These are phyloP conservation scores for Chydorus sphaericus DNA, from an alignment of 2,888 invertebrate genomes.

Conservation along the genomic window DNA sequence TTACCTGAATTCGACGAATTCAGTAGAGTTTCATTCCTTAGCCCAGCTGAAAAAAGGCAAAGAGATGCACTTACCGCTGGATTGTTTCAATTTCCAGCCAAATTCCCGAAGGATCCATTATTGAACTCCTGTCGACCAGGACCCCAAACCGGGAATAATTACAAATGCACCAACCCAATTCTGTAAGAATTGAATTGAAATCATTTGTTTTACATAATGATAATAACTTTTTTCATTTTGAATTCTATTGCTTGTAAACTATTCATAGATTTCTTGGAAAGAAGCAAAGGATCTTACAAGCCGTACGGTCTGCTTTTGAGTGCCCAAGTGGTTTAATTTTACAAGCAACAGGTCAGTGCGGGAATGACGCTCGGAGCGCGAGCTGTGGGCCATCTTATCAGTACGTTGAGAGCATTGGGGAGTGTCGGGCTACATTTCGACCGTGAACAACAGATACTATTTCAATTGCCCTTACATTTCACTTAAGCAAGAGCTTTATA, in stretches of 20 bases:
- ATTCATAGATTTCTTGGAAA: too few relatives aligned
- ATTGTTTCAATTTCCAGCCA: not conserved
- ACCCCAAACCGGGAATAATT: constrained; percentile 5
- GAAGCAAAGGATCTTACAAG: too few relatives aligned
- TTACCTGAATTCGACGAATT: too few relatives aligned
- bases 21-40: too few relatives aligned
- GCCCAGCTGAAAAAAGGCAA: too few relatives aligned
- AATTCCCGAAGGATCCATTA: not conserved
- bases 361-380: not conserved
- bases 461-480: too few relatives aligned
- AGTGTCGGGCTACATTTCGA: too few relatives aligned
- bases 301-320: not conserved
- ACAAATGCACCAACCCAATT: constrained; percentile 9
- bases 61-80: not conserved
- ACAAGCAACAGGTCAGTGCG: not conserved
- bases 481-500: too few relatives aligned
- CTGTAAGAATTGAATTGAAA: not conserved
- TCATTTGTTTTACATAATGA: not conserved
- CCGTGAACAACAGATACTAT: too few relatives aligned
- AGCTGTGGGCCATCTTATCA: not conserved
- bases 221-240: not conserved
- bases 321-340: not conserved
- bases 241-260: not conserved
- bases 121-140: constrained; percentile 2
- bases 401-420: too few relatives aligned